Base-by-base conservation (phyloP, 2,888 invertebrate genomes). In the Corbicula japonica region DNA sequence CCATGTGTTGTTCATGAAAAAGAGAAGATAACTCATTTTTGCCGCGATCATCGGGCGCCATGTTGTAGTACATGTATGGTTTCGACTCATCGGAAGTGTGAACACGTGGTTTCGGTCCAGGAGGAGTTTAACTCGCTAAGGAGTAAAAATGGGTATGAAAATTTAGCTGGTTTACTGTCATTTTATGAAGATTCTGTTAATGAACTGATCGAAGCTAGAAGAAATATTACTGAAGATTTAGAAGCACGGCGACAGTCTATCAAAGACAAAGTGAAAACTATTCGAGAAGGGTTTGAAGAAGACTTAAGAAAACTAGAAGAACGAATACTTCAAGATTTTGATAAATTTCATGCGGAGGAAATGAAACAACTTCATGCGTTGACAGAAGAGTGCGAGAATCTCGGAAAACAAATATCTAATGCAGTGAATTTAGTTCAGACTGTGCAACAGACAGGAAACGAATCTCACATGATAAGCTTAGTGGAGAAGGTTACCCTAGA, bases 361-460 rank as follows among this genome's bases (percentile, higher is more conserved):
- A 69, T 78, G 10, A 60, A 75, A 38, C 35, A 82, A 12, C 52
- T 82, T 12, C 35, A 54, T 3, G 48, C 44, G 10, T 30, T 76
- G 6, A 61, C 72, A 10, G 23, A n/a, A 6, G 56, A 78, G 12
- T 76, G 75, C 34, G 82, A 78, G 54, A 82, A 82, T 48, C 48
- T 78, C 4, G 61, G 70, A 3, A 82, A 82, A 50, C 75, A 72
- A 54, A 78, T 82, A 48, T 75, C 82, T 4, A 82, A 82, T 38
- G 76, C 82, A 0, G 58, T 62, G 0, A 72, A 69, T 23, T 50
- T 82, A 21, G 48, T 82, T 6, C 60, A 82, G 21, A 76, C 78
- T n/a, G 78, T 78, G 12, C 62, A 82, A 18, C 71, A 78, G 30
- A 58, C 52, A 4, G 82, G 82, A 23, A 72, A 61, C 32, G 72